Evolutionary conservation across 2,888 invertebrate genomes (phyloP).

Genomic region (Cataglyphis altisquamis): DNA sequence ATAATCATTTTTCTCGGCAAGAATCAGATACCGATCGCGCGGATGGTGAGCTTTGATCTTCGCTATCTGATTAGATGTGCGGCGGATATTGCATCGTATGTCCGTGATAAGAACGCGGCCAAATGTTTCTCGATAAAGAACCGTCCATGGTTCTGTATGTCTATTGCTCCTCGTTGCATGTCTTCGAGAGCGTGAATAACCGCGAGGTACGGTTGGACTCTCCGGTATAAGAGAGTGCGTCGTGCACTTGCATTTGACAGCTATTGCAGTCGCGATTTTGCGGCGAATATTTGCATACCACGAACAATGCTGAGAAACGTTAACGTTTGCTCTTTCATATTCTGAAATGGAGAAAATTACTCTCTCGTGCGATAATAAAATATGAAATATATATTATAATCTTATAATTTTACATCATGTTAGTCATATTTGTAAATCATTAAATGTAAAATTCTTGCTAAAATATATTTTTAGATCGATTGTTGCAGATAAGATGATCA

Average conservation of each 20-base stretch:
- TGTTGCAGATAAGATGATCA: conserved; percentile 10
- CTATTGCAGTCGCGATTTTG: conserved; percentile 27
- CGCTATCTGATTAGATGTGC: conserved; percentile 12
- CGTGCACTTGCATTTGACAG: conserved; percentile 33
- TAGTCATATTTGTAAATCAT: conserved; percentile 8
- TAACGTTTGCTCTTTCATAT: conserved; percentile 24
- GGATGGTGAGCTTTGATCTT: conserved; percentile 38
- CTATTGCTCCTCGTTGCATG: conserved; percentile 5
- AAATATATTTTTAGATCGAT: conserved; percentile 3
- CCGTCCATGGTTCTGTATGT: not conserved
- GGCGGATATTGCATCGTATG: conserved; percentile 39
- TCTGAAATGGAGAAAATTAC: not conserved
- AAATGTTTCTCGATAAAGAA: conserved; percentile 45
- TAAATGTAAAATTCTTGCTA: conserved; percentile 25
- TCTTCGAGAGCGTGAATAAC: conserved; percentile 42
- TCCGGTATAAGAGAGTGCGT: not conserved
- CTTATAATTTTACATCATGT: not conserved
- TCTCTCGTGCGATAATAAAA: conserved; percentile 9
- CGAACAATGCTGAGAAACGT: conserved; percentile 27
- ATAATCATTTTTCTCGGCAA: not conserved
- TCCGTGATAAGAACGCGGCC: conserved; percentile 46
- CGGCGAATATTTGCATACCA: conserved; percentile 28
- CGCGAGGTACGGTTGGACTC: conserved; percentile 40
- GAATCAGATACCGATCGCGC: conserved; percentile 4
- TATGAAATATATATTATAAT: not conserved